Conservation (phyloP, 2,797 vertebrate species). For the Siniperca scherzeri region DNA sequence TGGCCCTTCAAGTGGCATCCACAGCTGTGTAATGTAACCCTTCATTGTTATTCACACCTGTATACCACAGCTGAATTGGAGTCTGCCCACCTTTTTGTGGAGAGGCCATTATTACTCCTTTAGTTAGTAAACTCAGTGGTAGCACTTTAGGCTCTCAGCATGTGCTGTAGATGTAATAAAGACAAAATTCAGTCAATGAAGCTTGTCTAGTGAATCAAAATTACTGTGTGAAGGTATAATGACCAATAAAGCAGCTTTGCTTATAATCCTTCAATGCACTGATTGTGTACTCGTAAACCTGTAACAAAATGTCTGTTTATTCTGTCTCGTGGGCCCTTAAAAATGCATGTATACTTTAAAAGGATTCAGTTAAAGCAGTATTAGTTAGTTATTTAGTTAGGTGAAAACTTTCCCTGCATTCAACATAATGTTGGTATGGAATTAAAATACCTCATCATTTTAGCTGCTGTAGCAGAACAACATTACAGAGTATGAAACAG, state of each 20-base stretch:
- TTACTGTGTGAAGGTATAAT: background rate
- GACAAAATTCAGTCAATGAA: conserved; percentile 3
- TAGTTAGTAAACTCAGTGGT: background rate
- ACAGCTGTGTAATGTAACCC: background rate
- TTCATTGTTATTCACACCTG: background rate
- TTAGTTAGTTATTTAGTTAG: background rate
- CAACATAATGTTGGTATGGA: background rate
- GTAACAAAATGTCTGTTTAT: background rate
- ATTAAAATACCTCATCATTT: no score
- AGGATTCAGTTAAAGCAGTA: background rate
- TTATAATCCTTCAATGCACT: background rate
- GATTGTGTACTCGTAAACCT: background rate
- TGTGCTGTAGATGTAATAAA: background rate
- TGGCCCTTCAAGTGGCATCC: background rate
- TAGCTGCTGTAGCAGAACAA: no score
- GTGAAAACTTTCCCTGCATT: background rate
- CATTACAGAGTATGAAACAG: no score
- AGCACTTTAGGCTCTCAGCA: background rate
- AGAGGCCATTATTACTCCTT: conserved; percentile 3
- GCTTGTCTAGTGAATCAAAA: background rate
- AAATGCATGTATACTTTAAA: background rate
- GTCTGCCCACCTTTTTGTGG: background rate
- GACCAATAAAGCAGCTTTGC: background rate
- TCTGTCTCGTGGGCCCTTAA: background rate
- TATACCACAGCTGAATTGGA: background rate